Evolutionary conservation across 2,797 vertebrate genomes (phyloP), one percentile per base, ranked within the genome.

Genomic region (Ciconia nigra): DNA sequence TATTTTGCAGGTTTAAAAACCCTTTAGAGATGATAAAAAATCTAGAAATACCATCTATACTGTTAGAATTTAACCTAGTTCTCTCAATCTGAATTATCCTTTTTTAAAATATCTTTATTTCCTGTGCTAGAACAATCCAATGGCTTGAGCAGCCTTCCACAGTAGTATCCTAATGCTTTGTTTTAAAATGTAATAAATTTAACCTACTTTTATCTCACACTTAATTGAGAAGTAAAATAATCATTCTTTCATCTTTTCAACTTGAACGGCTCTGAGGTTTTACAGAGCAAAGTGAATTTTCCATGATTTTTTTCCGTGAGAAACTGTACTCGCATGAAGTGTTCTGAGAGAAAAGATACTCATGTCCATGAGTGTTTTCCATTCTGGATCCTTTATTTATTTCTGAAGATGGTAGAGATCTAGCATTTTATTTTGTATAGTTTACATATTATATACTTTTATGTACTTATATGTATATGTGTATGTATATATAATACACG

Each of bases 401-500:
- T 70, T 59, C 37, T 86, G 42, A 37, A 77, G 35, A 16, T 51
- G 13, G 5, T 24, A 37, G 15, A 29, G 41, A 28, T 63, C 2
- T 24, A 22, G 16, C 49, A 62, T 92, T 74, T 62, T 58, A 15
- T 39, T 81, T 83, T 76, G 5, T 41, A 29, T 62, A 15, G 21
- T 51, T 76, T 26, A 67, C 2, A 10, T 42, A 24, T 31, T 65
- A 7, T 19, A 18, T 28, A 28, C 6, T 54, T 57, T 15, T 28
- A 26, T 52, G 9, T 58, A 37, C 28, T 39, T 26, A 25, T 51
- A 8, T n/a, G 6, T n/a, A 1, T 41, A 4, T 22, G 12, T 44
- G 5, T 58, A 13, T 31, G 3, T 46, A 26, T 26, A 6, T 3
- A 18, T 29, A 47, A 57, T 24, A 73, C 3, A 11, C 0, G 1